phyloP scores from a whole-genome alignment of 2,888 invertebrate species.

The Dicroscelio sp. region DNA sequence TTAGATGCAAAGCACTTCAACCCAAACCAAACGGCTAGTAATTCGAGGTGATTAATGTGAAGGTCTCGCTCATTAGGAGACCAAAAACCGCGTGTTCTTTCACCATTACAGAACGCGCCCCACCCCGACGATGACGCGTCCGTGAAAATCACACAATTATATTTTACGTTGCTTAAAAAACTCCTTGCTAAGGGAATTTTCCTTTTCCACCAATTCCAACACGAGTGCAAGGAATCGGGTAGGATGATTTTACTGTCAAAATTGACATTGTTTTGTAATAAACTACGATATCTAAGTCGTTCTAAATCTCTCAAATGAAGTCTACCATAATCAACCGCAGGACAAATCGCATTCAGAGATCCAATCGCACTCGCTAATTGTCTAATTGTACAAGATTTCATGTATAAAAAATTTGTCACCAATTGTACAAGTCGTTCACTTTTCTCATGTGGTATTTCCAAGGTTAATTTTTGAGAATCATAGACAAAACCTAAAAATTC shows the following conservation, averaged over 20 bases:
- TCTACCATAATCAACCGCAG: slow-evolving; percentile 56
- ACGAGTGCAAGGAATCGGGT: background rate
- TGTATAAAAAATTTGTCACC: background rate
- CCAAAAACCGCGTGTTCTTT: slow-evolving; percentile 23
- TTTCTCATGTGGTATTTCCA: slow-evolving; percentile 36
- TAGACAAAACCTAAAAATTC: slow-evolving; percentile 51
- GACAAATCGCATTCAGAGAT: slow-evolving; percentile 49
- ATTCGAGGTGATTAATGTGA: slow-evolving; percentile 78
- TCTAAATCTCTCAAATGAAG: slow-evolving; percentile 55
- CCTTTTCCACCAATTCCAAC: slow-evolving; percentile 27
- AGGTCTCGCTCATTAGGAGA: slow-evolving; percentile 44
- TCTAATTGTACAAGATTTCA: slow-evolving; percentile 44
- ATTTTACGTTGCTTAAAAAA: background rate
- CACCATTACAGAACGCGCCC: too few species aligned
- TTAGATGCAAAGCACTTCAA: slow-evolving; percentile 47
- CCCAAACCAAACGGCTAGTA: slow-evolving; percentile 51
- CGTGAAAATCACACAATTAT: slow-evolving; percentile 2
- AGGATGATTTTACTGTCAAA: background rate
- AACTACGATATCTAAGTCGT: slow-evolving; percentile 17
- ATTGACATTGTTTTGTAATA: background rate
- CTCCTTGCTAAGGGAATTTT: background rate
- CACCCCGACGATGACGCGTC: slow-evolving; percentile 22
- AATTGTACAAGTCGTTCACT: background rate
- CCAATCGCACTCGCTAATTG: slow-evolving; percentile 52
- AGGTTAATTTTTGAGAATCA: slow-evolving; percentile 27